A percentile compares a stretch with the other conserved stretches of the same genome.
Conservation (phyloP, 92 coral and sea anemone genomes). For the Pocillopora meandrina region DNA sequence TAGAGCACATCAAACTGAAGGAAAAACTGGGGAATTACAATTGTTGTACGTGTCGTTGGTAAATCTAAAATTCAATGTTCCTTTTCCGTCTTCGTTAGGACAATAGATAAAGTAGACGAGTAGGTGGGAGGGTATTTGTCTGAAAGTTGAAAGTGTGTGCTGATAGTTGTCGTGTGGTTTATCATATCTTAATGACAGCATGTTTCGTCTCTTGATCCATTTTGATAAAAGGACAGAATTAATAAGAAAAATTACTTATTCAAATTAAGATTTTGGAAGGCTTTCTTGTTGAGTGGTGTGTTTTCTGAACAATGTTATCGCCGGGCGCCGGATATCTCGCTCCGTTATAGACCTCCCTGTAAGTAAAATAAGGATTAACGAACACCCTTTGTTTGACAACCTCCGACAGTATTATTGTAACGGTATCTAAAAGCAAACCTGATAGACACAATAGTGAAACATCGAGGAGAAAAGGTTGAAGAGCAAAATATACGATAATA, state of each 20-base stretch:
- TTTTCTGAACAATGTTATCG: neutral
- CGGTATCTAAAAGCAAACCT: slow-evolving; percentile 3
- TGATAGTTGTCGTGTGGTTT: neutral
- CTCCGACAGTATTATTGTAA: neutral
- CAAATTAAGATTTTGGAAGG: neutral
- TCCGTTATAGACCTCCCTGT: neutral
- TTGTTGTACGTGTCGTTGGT: too few species aligned
- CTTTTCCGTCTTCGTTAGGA: neutral
- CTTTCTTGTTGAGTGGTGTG: neutral
- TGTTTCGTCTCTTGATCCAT: neutral
- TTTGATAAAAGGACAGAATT: neutral
- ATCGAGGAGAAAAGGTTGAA: neutral
- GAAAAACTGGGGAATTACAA: too few species aligned
- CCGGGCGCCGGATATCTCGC: neutral
- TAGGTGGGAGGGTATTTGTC: neutral
- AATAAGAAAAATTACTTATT: neutral
- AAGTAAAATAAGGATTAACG: neutral
- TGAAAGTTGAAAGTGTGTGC: neutral
- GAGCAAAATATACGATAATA: too few species aligned
- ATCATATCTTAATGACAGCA: neutral
- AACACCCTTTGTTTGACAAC: neutral
- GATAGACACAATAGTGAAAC: neutral
- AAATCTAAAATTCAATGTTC: too few species aligned
- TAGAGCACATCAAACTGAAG: too few species aligned
- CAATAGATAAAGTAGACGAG: neutral